These are phyloP conservation scores for Ophion ellenae DNA, from an alignment of 2,888 invertebrate species.

Conservation along the genomic window DNA sequence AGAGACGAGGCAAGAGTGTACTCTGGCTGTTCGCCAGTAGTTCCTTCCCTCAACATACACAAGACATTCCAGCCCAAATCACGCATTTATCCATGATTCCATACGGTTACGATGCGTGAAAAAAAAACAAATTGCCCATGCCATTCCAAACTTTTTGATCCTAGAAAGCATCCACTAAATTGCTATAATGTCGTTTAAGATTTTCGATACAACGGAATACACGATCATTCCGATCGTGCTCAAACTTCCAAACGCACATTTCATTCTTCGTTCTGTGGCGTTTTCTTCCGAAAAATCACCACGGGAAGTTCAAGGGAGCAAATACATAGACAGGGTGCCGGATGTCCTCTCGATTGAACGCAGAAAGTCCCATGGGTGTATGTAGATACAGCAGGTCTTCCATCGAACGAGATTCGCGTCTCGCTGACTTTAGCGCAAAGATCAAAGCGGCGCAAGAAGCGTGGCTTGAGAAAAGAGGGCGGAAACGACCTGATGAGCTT, in stretches of 20 bases:
- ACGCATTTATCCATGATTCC: not conserved
- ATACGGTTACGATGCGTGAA: not conserved
- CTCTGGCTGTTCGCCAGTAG: constrained; percentile 61
- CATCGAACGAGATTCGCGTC: constrained; percentile 30
- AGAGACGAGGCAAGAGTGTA: constrained; percentile 41
- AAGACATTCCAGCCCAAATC: not conserved
- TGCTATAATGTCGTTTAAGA: not conserved
- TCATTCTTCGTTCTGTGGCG: not conserved
- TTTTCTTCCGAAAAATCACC: not conserved
- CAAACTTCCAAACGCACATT: not conserved
- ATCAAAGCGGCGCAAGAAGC: constrained; percentile 54
- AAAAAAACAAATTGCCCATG: not conserved
- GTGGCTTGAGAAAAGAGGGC: constrained; percentile 22
- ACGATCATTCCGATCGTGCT: not conserved
- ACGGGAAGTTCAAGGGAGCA: too few species aligned
- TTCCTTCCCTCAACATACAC: constrained; percentile 57
- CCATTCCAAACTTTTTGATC: not conserved
- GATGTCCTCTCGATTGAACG: not conserved
- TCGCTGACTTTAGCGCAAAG: constrained; percentile 51
- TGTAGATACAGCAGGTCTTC: constrained; percentile 3
- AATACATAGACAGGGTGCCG: not conserved
- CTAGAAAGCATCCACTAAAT: not conserved
- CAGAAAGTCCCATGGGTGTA: not conserved
- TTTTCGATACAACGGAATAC: not conserved
- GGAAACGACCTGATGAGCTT: constrained; percentile 58